These are phyloP conservation scores for Monoplex corrugatus DNA, from an alignment of 2,888 invertebrate genomes.

Conservation along the genomic window DNA sequence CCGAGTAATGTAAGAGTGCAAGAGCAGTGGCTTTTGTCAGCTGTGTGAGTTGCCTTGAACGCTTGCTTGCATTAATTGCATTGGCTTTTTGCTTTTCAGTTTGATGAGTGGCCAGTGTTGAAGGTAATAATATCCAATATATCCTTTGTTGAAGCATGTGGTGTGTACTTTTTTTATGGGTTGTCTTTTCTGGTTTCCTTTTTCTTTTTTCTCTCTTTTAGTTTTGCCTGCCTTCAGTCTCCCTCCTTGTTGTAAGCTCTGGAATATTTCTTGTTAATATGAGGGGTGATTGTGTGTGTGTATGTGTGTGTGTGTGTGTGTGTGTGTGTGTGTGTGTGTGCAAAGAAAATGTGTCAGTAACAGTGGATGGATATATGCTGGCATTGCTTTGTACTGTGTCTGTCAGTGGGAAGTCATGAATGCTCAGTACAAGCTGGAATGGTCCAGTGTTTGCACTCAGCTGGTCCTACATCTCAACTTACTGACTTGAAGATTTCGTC, in stretches of 20 bases:
- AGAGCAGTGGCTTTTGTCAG: too few relatives aligned
- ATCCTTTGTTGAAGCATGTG: too few relatives aligned
- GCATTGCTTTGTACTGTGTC: background rate
- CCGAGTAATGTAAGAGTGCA: too few relatives aligned
- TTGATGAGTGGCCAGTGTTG: constrained; percentile 65
- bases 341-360: too few relatives aligned
- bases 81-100: constrained; percentile 58
- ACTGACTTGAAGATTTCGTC: too few relatives aligned
- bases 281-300: background rate
- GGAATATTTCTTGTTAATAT: background rate
- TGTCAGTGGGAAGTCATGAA: background rate
- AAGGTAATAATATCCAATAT: too few relatives aligned
- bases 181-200: background rate
- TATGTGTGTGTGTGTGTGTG: constrained; percentile 10
- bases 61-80: constrained; percentile 9
- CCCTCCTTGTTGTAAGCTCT: background rate
- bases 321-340: background rate
- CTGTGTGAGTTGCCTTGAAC: constrained; percentile 9
- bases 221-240: background rate
- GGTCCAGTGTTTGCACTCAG: too few relatives aligned
- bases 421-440: too few relatives aligned
- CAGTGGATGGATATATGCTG: background rate
- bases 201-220: background rate
- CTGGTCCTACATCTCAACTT: too few relatives aligned
- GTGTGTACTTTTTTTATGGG: background rate